Evolutionary conservation across 2,888 invertebrate genomes (phyloP), one percentile per base, ranked within the genome.

Genomic region (Zele albiditarsus): DNA sequence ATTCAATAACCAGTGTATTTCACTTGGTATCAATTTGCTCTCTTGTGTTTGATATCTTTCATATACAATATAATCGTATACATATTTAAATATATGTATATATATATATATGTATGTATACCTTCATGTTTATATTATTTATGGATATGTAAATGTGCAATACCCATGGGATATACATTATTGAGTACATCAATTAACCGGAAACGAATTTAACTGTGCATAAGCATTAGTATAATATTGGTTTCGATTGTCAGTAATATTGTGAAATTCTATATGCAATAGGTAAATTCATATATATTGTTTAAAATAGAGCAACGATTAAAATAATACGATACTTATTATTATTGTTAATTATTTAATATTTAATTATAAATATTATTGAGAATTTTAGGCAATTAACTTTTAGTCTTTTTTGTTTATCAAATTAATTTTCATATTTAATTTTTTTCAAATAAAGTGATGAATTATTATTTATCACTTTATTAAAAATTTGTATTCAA

Each of bases 191-290:
- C 76, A 79, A 79, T 79, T 76, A 79, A 79, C 76, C 76, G 73
- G 66, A 75, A 78, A 73, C 73, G 74, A 74, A 63, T 77, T 79
- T 78, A 79, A 79, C 78, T 74, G 76, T 69, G 74, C 73, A 68
- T 73, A 79, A 74, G 71, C 71, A 69, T 70, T 53, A 74, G 77
- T 72, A 79, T 77, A 78, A 79, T 79, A 79, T 79, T 79, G n/a
- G 76, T 78, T 79, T 76, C 73, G 73, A 73, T 76, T 76, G 73
- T 68, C 71, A 76, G 60, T 72, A 74, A 77, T 70, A 74, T 65
- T 58, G 49, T 58, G 38, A 12, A 38, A 38, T 12, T 38, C 12
- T 38, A 12, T 38, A 12, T 38, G 8, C 38, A 38, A 38, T 38
- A 38, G 12, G 2, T 2, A 12, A 38, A 38, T 12, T 12, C 12